Evolutionary conservation across 2,113 vertebrate species (phyloP).

Genomic region (Leptocoma aspasia): DNA sequence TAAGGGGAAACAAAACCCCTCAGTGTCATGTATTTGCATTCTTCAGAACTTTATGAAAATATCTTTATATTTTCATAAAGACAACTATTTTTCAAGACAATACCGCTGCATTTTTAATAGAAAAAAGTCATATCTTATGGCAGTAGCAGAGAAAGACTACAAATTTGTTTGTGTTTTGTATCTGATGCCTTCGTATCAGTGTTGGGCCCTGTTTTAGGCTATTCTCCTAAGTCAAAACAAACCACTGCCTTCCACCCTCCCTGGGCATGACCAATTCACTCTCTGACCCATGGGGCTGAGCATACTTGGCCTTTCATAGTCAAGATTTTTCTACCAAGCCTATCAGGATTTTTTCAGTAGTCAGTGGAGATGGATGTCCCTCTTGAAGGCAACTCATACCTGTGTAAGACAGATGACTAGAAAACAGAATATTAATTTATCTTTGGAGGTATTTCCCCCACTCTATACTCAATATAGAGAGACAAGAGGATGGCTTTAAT

Average conservation of each 20-base stretch:
- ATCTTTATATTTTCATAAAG: background rate
- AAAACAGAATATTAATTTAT: background rate
- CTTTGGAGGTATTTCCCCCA: background rate
- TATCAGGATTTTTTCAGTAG: background rate
- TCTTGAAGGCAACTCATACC: background rate
- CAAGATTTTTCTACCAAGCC: background rate
- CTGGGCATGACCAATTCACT: background rate
- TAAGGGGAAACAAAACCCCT: background rate
- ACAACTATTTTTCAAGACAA: background rate
- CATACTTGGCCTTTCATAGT: background rate
- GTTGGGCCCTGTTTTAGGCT: background rate
- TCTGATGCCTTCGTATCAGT: background rate
- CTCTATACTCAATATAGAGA: background rate
- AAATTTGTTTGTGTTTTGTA: background rate
- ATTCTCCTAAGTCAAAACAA: background rate
- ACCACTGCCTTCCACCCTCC: background rate
- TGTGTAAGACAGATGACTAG: background rate
- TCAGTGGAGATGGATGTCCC: background rate
- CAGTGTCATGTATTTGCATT: background rate
- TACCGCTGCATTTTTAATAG: background rate
- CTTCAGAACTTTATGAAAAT: background rate
- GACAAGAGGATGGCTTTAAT: background rate
- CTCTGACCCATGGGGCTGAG: background rate
- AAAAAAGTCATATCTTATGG: background rate
- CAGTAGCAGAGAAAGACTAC: background rate